Evolutionary conservation across 2,113 vertebrate species (phyloP).

Genomic region (Istiophorus platypterus): DNA sequence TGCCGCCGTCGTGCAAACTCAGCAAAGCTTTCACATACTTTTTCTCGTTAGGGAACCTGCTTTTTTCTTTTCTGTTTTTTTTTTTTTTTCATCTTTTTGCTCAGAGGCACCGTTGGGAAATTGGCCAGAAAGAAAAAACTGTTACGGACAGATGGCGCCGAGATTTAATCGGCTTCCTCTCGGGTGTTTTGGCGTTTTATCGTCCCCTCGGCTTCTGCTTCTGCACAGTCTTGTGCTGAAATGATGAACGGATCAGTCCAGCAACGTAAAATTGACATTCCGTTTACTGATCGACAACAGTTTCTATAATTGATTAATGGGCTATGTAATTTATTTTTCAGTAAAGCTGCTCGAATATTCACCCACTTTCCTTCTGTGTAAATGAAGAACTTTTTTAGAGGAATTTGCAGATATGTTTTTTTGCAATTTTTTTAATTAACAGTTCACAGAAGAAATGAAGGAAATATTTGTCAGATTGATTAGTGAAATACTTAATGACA

Average conservation of each 20-base stretch:
- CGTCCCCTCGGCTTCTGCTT: not conserved
- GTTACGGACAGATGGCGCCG: constrained; percentile 17
- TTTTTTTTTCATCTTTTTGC: not conserved
- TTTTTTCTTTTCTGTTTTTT: not conserved
- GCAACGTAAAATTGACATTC: too few relatives aligned
- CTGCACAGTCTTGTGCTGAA: not conserved
- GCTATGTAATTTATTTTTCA: too few relatives aligned
- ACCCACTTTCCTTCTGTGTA: too few relatives aligned
- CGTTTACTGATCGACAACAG: too few relatives aligned
- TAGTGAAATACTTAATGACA: not conserved
- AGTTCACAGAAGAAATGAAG: not conserved
- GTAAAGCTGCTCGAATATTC: too few relatives aligned
- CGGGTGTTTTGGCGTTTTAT: not conserved
- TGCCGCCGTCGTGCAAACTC: too few relatives aligned
- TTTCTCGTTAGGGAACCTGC: constrained; percentile 3
- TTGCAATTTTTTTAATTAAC: not conserved
- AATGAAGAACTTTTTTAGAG: too few relatives aligned
- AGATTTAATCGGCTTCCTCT: not conserved
- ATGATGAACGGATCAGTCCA: too few relatives aligned
- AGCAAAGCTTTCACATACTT: constrained; percentile 34
- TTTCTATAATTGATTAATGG: not conserved
- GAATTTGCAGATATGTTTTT: too few relatives aligned
- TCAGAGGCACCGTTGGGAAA: constrained; percentile 14
- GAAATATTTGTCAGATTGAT: not conserved
- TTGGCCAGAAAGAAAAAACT: not conserved